These are phyloP conservation scores for Drosophila phalerata DNA, from an alignment of 2,888 invertebrate genomes.

Conservation along the genomic window DNA sequence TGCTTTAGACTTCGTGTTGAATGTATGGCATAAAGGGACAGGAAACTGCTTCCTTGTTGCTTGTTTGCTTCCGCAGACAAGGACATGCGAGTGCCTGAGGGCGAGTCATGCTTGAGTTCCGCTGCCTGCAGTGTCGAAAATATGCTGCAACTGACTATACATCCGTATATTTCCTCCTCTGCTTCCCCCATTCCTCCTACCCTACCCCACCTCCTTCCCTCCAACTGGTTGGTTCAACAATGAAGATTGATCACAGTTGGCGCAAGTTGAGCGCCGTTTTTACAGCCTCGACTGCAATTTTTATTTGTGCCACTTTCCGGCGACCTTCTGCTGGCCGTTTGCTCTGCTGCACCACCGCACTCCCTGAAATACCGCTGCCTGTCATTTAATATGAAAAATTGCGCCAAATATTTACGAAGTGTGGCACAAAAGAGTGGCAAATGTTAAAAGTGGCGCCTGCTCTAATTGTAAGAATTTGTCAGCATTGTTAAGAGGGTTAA, in stretches of 20 bases:
- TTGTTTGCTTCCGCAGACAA: slow-evolving; percentile 50
- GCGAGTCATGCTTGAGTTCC: slow-evolving; percentile 50
- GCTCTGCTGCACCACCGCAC: background rate
- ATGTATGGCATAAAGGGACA: slow-evolving; percentile 4
- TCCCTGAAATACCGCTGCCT: slow-evolving; percentile 23
- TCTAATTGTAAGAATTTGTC: slow-evolving; percentile 77
- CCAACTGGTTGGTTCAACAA: slow-evolving; percentile 29
- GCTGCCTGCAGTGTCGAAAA: slow-evolving; percentile 46
- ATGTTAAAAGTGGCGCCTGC: slow-evolving; percentile 43
- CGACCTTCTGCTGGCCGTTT: slow-evolving; percentile 51
- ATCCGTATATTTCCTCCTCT: background rate
- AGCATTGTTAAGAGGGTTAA: slow-evolving; percentile 55
- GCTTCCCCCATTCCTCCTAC: background rate
- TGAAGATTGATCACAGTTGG: slow-evolving; percentile 80
- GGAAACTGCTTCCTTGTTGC: slow-evolving; percentile 29
- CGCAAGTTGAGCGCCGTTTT: slow-evolving; percentile 62
- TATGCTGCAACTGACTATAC: slow-evolving; percentile 48
- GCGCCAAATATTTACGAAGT: slow-evolving; percentile 71
- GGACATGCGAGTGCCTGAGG: slow-evolving; percentile 36
- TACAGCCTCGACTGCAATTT: slow-evolving; percentile 66
- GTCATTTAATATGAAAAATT: slow-evolving; percentile 80
- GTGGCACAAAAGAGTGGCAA: slow-evolving; percentile 37
- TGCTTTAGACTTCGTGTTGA: slow-evolving; percentile 34
- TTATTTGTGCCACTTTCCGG: slow-evolving; percentile 64
- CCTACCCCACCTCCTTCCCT: background rate